Conservation (phyloP, 1,140 invertebrate species). For the Drosophila virilis region DNA sequence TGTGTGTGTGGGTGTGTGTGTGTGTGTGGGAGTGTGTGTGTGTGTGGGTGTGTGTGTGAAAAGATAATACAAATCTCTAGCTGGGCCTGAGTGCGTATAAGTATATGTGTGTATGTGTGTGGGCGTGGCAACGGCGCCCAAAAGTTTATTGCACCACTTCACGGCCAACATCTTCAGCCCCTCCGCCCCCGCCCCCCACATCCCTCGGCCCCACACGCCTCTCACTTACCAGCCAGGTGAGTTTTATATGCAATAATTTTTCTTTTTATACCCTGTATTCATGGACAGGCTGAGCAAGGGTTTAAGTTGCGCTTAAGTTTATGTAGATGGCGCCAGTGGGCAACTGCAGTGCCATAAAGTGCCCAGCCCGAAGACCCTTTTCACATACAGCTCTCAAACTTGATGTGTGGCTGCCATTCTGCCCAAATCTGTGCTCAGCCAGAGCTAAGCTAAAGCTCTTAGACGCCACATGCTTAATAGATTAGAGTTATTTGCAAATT, state of each 20-base stretch:
- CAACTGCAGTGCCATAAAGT: conserved; percentile 11
- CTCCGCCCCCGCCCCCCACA: no score
- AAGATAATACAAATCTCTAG: conserved; percentile 60
- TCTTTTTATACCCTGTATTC: conserved; percentile 42
- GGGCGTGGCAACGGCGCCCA: conserved; percentile 20
- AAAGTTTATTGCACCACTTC: conserved; percentile 64
- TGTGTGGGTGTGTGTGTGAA: conserved; percentile 28
- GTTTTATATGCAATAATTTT: conserved; percentile 77
- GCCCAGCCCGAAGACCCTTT: neutral
- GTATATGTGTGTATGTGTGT: neutral
- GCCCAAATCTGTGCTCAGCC: no score
- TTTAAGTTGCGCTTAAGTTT: conserved; percentile 7
- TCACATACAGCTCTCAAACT: neutral
- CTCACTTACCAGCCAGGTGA: conserved; percentile 50
- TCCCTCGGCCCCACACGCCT: neutral
- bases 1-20: conserved; percentile 6
- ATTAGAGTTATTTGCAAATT: no score
- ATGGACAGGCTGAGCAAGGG: neutral
- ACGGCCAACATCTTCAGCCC: neutral
- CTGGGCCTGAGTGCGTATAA: conserved; percentile 24
- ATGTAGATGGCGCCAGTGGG: neutral
- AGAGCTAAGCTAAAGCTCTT: no score
- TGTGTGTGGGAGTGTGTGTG: conserved; percentile 21
- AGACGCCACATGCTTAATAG: no score
- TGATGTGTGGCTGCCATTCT: no score